Evolutionary conservation across 2,113 vertebrate species (phyloP).

Genomic region (Misgurnus mizolepis): DNA sequence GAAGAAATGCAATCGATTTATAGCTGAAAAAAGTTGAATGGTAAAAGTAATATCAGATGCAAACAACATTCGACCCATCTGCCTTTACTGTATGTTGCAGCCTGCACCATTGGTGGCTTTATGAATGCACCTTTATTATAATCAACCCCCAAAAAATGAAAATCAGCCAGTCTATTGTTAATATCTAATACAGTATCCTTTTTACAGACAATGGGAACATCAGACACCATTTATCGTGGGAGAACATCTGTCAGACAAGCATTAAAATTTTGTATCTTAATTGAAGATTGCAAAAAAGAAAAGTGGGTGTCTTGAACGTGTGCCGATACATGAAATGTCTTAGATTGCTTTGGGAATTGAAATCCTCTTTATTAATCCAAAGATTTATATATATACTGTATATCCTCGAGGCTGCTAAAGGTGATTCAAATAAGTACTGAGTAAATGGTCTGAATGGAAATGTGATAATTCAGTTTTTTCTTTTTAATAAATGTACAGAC

Average conservation of each 20-base stretch:
- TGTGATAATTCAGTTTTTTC: too few relatives aligned
- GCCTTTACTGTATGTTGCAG: neutral
- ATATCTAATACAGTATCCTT: neutral
- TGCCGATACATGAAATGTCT: too few relatives aligned
- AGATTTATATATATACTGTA: too few relatives aligned
- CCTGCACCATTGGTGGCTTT: neutral
- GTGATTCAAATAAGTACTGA: too few relatives aligned
- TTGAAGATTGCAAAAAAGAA: neutral
- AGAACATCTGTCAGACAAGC: neutral
- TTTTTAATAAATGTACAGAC: too few relatives aligned
- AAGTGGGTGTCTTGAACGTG: too few relatives aligned
- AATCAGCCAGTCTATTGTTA: neutral
- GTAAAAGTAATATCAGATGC: neutral
- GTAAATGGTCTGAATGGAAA: too few relatives aligned
- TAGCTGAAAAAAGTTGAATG: slow-evolving; percentile 1
- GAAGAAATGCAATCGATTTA: neutral
- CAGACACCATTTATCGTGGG: neutral
- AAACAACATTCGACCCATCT: neutral
- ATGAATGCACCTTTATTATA: neutral
- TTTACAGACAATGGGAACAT: neutral
- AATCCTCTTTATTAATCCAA: neutral
- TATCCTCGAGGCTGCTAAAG: too few relatives aligned
- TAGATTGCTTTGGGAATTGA: too few relatives aligned
- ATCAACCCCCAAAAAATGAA: neutral
- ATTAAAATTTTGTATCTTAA: too few relatives aligned